Conservation (phyloP, 1,140 invertebrate species). For the Trissolcus basalis region DNA sequence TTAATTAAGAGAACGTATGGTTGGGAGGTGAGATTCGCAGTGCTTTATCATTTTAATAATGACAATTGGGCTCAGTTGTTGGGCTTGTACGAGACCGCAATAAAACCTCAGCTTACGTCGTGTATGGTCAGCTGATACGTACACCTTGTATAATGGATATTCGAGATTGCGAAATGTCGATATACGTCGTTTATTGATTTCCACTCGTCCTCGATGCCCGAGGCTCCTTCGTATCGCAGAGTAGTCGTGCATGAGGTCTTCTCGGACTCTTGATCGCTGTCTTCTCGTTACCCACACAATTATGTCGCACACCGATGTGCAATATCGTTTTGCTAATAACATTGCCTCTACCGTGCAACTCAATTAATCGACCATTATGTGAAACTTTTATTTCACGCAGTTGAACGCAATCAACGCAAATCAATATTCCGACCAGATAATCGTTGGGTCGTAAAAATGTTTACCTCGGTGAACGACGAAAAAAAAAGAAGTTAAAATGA, state of each 20-base stretch:
- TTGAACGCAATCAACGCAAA: neutral
- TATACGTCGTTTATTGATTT: constrained; percentile 55
- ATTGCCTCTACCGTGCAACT: constrained; percentile 3
- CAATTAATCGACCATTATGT: constrained; percentile 18
- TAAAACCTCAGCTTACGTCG: constrained; percentile 17
- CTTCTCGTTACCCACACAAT: constrained; percentile 38
- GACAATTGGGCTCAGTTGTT: constrained; percentile 2
- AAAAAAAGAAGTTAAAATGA: too few species aligned
- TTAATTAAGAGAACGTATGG: neutral
- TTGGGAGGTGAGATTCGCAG: neutral
- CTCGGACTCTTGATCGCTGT: constrained; percentile 16
- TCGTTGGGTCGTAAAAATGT: too few species aligned
- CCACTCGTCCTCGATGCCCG: constrained; percentile 43
- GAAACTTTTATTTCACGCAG: constrained; percentile 4
- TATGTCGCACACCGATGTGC: constrained; percentile 20
- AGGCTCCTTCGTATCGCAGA: constrained; percentile 35
- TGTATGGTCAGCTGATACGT: constrained; percentile 22
- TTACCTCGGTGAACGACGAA: too few species aligned
- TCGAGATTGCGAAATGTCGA: constrained; percentile 55
- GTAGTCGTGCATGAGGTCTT: constrained; percentile 52
- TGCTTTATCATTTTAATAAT: neutral
- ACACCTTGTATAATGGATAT: constrained; percentile 38
- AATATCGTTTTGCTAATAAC: constrained; percentile 30
- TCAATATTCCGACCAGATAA: too few species aligned
- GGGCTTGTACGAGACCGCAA: constrained; percentile 2